Evolutionary conservation across 1,140 invertebrate genomes (phyloP), one percentile per base, ranked within the genome.

Genomic region (Gryon sp.): DNA sequence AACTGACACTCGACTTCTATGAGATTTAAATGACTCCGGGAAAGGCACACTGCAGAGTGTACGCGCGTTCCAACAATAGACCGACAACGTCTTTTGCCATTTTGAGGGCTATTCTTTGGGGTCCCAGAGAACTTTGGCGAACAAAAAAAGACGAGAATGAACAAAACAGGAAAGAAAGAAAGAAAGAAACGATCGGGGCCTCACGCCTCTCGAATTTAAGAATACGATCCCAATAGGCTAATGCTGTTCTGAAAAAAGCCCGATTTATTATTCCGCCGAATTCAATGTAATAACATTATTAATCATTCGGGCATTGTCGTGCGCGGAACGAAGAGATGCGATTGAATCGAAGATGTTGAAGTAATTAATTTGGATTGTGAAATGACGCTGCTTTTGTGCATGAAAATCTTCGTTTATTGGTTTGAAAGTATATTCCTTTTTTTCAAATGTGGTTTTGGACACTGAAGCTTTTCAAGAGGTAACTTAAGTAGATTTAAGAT

Each of bases 21-120:
- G 86, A 87, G 84, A 88, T 87, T 89, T 87, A 88, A 89, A 85
- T 83, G 82, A 86, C 85, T 86, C 82, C 62, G 68, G 83, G 84
- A 73, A 85, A 66, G 82, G 20, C 41, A 59, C 69, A 22, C 59
- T 74, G 50, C 63, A 59, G 73, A 72, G 74, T 63, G 78, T 80
- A 55, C 66, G 60, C 53, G 68, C 53, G 24, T 41, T 9, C n/a
- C 11, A 32, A 84, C 82, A 84, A 85, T 84, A 74, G 65, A 12
- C 68, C 57, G 18, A 70, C 40, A 66, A 63, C 43, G 12, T 52
- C 74, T 59, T 50, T 78, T 74, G 70, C 59, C 62, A 69, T 75
- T 65, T 76, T 62, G 59, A 65, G 46, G 59, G 8, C 68, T 69
- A 80, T 81, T 84, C 73, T 81, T 84, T 41, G 18, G 40, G 34